These are phyloP conservation scores for Macrosiphum euphorbiae DNA, from an alignment of 2,888 invertebrate species.

Conservation along the genomic window DNA sequence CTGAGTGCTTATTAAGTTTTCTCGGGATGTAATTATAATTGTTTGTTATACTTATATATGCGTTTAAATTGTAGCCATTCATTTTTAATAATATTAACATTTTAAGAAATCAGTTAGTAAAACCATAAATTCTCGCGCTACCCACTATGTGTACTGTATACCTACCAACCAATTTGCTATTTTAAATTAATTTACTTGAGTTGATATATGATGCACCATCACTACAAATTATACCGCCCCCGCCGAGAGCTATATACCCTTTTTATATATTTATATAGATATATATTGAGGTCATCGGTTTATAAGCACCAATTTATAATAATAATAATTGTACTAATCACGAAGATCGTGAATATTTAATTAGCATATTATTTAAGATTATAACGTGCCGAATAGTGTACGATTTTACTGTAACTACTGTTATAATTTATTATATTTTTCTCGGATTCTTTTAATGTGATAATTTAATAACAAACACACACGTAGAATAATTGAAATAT, in stretches of 20 bases:
- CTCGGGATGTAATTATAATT: too few relatives aligned
- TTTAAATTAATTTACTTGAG: background rate
- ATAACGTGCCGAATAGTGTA: background rate
- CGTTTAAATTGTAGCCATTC: too few relatives aligned
- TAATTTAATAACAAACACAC: background rate
- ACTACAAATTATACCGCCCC: background rate
- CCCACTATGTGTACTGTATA: background rate
- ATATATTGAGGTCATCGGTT: background rate
- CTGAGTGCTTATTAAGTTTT: too few relatives aligned
- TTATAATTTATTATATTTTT: background rate
- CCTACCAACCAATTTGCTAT: background rate
- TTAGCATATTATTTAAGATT: background rate
- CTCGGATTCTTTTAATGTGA: background rate
- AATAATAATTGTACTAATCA: background rate
- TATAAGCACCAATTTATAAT: background rate
- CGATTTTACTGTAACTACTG: background rate
- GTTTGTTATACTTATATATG: too few relatives aligned
- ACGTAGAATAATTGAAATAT: conserved; percentile 7
- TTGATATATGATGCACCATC: background rate
- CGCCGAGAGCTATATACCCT: background rate
- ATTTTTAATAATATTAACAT: background rate
- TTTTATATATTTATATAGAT: background rate
- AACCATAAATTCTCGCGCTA: background rate
- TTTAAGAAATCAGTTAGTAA: background rate
- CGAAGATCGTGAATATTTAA: background rate